Percentiles rank a stretch among this genome's conserved stretches.
Evolutionary conservation across 2,797 vertebrate genomes (phyloP).

Genomic region (Scolopax bukidnonensis): DNA sequence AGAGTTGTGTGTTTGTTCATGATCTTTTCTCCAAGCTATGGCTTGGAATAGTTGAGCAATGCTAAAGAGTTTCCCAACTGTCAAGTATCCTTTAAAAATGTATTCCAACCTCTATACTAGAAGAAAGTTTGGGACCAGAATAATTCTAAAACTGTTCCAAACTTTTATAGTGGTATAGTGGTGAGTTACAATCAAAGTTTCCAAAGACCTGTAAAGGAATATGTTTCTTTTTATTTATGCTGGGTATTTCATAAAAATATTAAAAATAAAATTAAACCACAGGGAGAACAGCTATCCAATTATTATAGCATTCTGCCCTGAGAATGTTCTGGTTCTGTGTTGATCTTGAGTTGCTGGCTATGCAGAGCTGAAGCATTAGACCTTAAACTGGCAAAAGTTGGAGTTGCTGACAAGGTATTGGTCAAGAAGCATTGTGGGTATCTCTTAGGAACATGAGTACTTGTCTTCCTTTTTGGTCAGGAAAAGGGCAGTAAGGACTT

Average conservation of each 20-base stretch:
- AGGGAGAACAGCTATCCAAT: neutral
- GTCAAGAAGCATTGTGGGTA: neutral
- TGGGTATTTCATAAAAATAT: neutral
- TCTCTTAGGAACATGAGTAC: neutral
- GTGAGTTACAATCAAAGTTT: neutral
- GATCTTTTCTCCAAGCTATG: neutral
- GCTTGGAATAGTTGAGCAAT: neutral
- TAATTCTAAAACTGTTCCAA: neutral
- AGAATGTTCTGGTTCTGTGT: neutral
- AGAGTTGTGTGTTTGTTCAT: neutral
- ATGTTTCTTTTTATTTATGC: neutral
- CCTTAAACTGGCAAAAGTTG: neutral
- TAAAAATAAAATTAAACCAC: neutral
- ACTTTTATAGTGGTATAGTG: neutral
- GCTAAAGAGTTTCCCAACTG: neutral
- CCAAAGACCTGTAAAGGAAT: neutral
- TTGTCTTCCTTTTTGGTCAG: neutral
- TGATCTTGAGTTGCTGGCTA: neutral
- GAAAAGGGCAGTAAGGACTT: neutral
- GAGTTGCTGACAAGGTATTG: neutral
- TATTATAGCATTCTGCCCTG: neutral
- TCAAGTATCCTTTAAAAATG: neutral
- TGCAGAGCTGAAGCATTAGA: neutral
- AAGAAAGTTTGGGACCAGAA: neutral
- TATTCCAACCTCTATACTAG: neutral